Evolutionary conservation across 2,797 vertebrate species (phyloP).

Genomic region (Chelonia mydas): DNA sequence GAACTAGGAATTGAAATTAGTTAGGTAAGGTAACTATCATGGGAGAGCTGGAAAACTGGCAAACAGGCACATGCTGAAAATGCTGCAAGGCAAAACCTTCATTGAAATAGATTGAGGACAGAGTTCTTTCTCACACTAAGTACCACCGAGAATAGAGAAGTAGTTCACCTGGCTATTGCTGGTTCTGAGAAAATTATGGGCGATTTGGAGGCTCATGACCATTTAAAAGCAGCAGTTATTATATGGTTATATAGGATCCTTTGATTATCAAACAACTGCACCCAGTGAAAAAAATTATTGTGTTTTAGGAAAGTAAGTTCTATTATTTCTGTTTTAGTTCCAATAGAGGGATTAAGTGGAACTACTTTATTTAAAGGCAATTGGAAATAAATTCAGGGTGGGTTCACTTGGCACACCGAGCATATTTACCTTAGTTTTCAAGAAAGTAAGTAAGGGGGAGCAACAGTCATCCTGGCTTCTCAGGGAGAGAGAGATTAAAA

Average conservation of each 20-base stretch:
- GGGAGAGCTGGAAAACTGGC: not conserved
- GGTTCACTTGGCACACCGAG: not conserved
- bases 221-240: not conserved
- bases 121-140: not conserved
- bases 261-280: not conserved
- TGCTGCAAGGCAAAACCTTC: not conserved
- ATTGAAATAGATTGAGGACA: not conserved
- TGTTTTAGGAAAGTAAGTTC: slow-evolving; percentile 23
- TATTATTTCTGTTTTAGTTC: not conserved
- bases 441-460: not conserved
- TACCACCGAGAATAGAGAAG: not conserved
- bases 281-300: not conserved
- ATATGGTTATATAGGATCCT: not conserved
- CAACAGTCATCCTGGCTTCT: not conserved
- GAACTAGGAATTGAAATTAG: not conserved
- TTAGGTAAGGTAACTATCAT: not conserved
- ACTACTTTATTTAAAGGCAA: slow-evolving; percentile 13
- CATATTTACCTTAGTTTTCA: slow-evolving; percentile 25
- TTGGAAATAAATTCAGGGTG: not conserved
- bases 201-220: not conserved
- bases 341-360: accelerated
- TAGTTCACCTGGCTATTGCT: not conserved
- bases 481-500: not conserved
- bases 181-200: not conserved
- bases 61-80: not conserved